Conservation (phyloP, 2,797 vertebrate species). For the Sebastes diaconus region DNA sequence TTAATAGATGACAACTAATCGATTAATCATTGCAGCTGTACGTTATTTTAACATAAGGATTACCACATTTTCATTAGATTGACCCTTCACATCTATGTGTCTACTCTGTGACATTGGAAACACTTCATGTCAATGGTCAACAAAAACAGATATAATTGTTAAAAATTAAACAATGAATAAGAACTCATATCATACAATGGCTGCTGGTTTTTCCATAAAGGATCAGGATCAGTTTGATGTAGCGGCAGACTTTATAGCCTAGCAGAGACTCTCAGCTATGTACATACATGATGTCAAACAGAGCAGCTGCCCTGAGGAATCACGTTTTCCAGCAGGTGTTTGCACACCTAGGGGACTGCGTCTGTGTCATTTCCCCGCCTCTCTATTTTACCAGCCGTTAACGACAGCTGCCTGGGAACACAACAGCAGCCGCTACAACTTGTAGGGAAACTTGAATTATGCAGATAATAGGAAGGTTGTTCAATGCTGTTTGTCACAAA, state of each 20-base stretch:
- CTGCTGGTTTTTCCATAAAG: background rate
- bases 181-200: background rate
- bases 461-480: constrained; percentile 9
- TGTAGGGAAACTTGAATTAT: constrained; percentile 34
- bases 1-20: no score
- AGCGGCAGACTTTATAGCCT: background rate
- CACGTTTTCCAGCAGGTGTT: constrained; percentile 75
- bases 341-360: constrained; percentile 61
- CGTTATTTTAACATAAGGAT: background rate
- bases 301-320: constrained; percentile 70
- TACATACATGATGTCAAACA: constrained; percentile 38
- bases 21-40: no score
- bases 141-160: background rate
- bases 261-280: constrained; percentile 8
- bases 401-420: constrained; percentile 64
- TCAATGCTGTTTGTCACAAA: constrained; percentile 27
- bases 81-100: background rate
- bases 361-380: constrained; percentile 58
- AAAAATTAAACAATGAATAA: background rate
- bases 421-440: constrained; percentile 48
- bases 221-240: background rate
- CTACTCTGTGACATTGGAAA: background rate
- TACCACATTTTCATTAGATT: background rate
- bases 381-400: constrained; percentile 64
- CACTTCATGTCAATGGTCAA: background rate